A percentile compares a stretch with the other conserved stretches of the same genome.
Evolutionary conservation across 2,797 vertebrate species (phyloP).

Genomic region (Paramormyrops hopkinsi): DNA sequence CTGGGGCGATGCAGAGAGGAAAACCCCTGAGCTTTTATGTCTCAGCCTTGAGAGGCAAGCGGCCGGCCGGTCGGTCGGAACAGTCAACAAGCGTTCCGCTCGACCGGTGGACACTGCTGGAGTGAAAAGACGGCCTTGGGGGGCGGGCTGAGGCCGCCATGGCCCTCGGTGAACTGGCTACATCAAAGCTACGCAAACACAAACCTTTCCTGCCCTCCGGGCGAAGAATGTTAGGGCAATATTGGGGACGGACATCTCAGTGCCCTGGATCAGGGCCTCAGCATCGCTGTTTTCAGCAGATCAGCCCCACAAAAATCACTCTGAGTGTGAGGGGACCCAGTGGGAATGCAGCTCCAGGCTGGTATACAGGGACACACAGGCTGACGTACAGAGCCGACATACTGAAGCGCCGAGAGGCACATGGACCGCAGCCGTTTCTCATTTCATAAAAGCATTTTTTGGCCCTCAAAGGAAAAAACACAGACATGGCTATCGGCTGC

Average conservation of each 20-base stretch:
- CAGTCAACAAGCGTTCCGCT: conserved; percentile 82
- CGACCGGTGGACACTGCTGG: conserved; percentile 73
- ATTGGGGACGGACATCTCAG: not conserved
- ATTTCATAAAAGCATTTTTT: conserved; percentile 16
- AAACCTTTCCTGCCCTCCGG: conserved; percentile 38
- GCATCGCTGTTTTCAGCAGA: not conserved
- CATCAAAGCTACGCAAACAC: conserved; percentile 91
- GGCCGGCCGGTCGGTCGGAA: conserved; percentile 63
- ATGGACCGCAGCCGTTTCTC: not conserved
- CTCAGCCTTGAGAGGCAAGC: conserved; percentile 40
- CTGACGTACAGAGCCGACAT: not conserved
- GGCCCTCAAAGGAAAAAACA: conserved; percentile 3
- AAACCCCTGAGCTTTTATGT: conserved; percentile 20
- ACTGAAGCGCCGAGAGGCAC: not conserved
- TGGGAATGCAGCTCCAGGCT: not conserved
- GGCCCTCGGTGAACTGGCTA: conserved; percentile 52
- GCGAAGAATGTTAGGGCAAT: not conserved
- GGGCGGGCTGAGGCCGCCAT: conserved; percentile 32
- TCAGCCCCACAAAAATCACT: not conserved
- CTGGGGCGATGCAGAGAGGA: conserved; percentile 6
- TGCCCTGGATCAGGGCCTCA: not conserved
- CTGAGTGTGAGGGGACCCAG: not conserved
- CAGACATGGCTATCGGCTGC: not conserved
- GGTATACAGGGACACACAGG: not conserved
- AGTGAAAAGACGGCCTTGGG: conserved; percentile 51